Conservation (phyloP, 1,140 invertebrate species). For the Meloidogyne hapla region DNA sequence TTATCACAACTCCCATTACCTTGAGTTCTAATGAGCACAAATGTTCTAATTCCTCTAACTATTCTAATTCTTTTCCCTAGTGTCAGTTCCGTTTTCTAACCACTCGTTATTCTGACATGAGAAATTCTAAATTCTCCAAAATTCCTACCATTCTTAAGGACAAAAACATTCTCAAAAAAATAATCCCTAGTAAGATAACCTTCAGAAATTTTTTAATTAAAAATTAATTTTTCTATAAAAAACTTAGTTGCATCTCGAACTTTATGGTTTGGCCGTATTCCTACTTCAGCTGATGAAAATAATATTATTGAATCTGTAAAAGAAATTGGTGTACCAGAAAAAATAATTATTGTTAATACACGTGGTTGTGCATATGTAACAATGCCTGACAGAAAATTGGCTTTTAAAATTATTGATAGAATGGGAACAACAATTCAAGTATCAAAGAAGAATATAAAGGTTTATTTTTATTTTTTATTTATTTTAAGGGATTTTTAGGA, state of each 20-base stretch:
- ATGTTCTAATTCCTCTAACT: too few relatives aligned
- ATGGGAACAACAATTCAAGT: conserved; percentile 32
- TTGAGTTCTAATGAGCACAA: too few relatives aligned
- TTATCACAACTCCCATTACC: too few relatives aligned
- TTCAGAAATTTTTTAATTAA: not conserved
- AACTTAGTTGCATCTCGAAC: conserved; percentile 49
- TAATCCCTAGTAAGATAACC: not conserved
- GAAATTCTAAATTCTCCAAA: too few relatives aligned
- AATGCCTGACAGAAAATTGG: conserved; percentile 45
- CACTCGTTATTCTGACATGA: too few relatives aligned
- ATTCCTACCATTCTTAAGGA: too few relatives aligned
- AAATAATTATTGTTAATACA: conserved; percentile 65
- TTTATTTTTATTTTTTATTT: conserved; percentile 20
- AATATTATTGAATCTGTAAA: conserved; percentile 82
- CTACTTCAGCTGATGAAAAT: conserved; percentile 70
- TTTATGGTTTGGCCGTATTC: conserved; percentile 53
- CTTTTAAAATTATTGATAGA: conserved; percentile 51
- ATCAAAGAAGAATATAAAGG: conserved; percentile 38
- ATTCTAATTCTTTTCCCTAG: too few relatives aligned
- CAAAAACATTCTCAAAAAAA: not conserved
- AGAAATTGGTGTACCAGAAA: conserved; percentile 73
- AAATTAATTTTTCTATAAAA: not conserved
- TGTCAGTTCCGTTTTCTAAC: too few relatives aligned
- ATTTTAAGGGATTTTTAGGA: too few relatives aligned
- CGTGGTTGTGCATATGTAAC: conserved; percentile 50